Evolutionary conservation across 1,140 invertebrate genomes (phyloP).

Genomic region (Penaeus japonicus): DNA sequence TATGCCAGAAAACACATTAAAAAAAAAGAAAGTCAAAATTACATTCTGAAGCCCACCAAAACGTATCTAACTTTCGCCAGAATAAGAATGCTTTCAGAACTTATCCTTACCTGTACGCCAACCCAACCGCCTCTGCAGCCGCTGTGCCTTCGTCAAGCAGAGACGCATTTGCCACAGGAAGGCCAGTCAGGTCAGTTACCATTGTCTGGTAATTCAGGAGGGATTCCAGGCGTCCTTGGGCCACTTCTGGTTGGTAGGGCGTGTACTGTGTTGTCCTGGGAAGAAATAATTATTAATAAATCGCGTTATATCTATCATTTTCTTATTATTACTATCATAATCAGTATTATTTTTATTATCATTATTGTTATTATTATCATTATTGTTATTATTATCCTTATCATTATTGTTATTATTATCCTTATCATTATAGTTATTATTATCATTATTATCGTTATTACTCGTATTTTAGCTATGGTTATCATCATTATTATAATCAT

Average conservation of each 20-base stretch:
- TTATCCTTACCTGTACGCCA: conserved; percentile 77
- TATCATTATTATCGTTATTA: too few species aligned
- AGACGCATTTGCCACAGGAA: conserved; percentile 95
- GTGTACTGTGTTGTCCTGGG: conserved; percentile 75
- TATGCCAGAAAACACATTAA: too few species aligned
- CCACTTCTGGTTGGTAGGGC: conserved; percentile 84
- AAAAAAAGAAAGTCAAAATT: too few species aligned
- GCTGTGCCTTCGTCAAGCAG: conserved; percentile 97
- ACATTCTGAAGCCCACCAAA: too few species aligned
- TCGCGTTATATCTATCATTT: too few species aligned
- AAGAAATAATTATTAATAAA: too few species aligned
- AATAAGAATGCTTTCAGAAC: too few species aligned
- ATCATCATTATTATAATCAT: neutral
- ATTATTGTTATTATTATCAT: too few species aligned
- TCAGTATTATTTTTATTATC: neutral
- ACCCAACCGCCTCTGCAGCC: conserved; percentile 92
- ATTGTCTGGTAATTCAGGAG: conserved; percentile 98
- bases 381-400: neutral
- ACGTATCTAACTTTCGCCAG: too few species aligned
- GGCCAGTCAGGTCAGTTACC: conserved; percentile 91
- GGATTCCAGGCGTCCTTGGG: conserved; percentile 94
- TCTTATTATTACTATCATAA: neutral
- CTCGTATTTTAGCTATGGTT: too few species aligned
- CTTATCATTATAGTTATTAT: too few species aligned
- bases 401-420: too few species aligned